Percentiles rank a stretch among this genome's conserved stretches.
Evolutionary conservation across 1,140 invertebrate species (phyloP).

Genomic region (Philopotamus ludificatus): DNA sequence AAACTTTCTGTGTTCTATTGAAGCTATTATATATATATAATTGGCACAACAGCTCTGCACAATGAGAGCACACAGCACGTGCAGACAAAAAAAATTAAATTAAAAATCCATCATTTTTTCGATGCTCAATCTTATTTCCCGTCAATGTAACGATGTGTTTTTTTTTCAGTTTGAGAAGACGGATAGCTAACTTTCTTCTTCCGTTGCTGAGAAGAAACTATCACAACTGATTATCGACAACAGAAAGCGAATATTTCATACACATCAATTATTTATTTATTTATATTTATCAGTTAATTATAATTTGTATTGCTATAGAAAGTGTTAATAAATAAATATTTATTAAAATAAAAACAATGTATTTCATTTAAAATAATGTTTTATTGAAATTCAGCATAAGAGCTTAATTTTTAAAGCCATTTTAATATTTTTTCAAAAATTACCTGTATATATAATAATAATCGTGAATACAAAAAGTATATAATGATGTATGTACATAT

Average conservation of each 20-base stretch:
- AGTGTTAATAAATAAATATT: neutral
- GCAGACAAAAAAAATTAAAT: neutral
- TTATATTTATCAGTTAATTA: conserved; percentile 6
- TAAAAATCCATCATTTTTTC: neutral
- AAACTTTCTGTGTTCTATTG: too few relatives aligned
- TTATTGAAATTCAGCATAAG: too few relatives aligned
- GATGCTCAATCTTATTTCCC: neutral
- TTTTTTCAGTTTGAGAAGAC: conserved; percentile 49
- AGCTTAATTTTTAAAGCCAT: too few relatives aligned
- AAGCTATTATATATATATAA: too few relatives aligned
- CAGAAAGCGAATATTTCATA: too few relatives aligned
- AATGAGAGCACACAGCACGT: too few relatives aligned
- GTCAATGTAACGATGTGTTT: conserved; percentile 28
- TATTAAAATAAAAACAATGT: neutral
- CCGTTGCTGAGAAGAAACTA: conserved; percentile 48
- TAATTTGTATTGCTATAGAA: neutral
- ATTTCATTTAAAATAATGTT: neutral
- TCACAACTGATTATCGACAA: conserved; percentile 45
- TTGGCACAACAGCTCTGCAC: too few relatives aligned
- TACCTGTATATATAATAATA: neutral
- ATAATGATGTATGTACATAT: neutral
- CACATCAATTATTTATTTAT: conserved; percentile 15
- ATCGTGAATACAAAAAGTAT: neutral
- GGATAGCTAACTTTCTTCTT: conserved; percentile 47
- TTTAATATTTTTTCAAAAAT: neutral